Percentiles rank a stretch among this genome's conserved stretches.
Conservation (phyloP, 2,113 vertebrate genomes). For the Myotis lucifugus region DNA sequence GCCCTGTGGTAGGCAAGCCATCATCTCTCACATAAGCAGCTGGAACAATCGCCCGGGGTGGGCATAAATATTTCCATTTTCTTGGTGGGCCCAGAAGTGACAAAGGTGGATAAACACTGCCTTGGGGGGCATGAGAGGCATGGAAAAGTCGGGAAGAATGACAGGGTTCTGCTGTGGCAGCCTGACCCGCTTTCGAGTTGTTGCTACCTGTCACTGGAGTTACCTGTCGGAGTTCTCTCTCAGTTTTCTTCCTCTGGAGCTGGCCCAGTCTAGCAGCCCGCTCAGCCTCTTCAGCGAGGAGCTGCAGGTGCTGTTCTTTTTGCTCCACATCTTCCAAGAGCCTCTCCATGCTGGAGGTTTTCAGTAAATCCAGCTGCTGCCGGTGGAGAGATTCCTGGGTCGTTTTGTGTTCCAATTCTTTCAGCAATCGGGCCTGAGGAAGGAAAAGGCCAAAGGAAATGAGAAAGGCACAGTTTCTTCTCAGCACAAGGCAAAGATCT, state of each 20-base stretch:
- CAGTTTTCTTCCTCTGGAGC: slow-evolving; percentile 76
- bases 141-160: not conserved
- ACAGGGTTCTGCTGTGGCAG: not conserved
- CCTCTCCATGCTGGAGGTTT: slow-evolving; percentile 80
- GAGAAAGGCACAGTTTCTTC: not conserved
- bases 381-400: slow-evolving; percentile 77
- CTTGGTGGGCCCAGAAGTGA: not conserved
- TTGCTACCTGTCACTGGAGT: fast-evolving
- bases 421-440: slow-evolving; percentile 82
- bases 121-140: not conserved
- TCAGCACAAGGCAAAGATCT: not conserved
- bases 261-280: slow-evolving; percentile 73
- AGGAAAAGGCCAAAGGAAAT: not conserved
- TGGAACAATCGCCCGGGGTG: not conserved
- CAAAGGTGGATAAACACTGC: not conserved
- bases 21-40: not conserved
- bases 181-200: fast-evolving
- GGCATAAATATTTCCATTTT: not conserved
- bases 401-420: slow-evolving; percentile 76
- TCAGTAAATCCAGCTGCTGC: slow-evolving; percentile 78
- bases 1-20: not conserved
- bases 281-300: slow-evolving; percentile 79
- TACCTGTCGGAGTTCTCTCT: slow-evolving; percentile 84
- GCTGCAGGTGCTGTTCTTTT: slow-evolving; percentile 79
- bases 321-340: slow-evolving; percentile 80